Evolutionary conservation across 2,888 invertebrate species (phyloP).

Genomic region (Caenorhabditis sinica): DNA sequence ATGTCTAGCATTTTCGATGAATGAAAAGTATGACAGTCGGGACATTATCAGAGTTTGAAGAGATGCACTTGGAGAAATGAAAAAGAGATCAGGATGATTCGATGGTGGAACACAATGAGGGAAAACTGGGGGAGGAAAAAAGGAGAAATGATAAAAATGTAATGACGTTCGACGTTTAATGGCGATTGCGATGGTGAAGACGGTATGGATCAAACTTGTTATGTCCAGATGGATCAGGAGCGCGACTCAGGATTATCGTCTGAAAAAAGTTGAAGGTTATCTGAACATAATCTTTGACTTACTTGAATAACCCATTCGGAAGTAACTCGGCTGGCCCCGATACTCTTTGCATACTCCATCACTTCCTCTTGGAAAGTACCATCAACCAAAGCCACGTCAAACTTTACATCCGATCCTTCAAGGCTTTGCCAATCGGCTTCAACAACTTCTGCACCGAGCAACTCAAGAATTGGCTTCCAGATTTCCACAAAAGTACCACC

Average conservation of each 20-base stretch:
- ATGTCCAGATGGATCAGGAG: slow-evolving; percentile 31
- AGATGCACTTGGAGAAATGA: not conserved
- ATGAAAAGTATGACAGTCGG: not conserved
- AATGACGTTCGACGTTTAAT: not conserved
- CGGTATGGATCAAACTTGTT: slow-evolving; percentile 48
- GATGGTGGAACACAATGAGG: slow-evolving; percentile 11
- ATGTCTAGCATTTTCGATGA: too few species aligned
- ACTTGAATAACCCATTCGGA: slow-evolving; percentile 82
- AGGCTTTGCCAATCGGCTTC: slow-evolving; percentile 28
- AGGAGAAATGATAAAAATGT: not conserved
- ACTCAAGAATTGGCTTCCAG: slow-evolving; percentile 80
- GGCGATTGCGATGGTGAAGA: slow-evolving; percentile 33
- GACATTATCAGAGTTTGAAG: not conserved
- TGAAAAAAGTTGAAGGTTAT: slow-evolving; percentile 7
- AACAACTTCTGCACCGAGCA: slow-evolving; percentile 76
- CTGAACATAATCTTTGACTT: not conserved
- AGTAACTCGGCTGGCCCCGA: slow-evolving; percentile 64
- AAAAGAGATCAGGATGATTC: slow-evolving; percentile 16
- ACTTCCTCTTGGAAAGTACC: slow-evolving; percentile 80
- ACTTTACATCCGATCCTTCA: slow-evolving; percentile 34
- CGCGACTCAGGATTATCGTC: slow-evolving; percentile 47
- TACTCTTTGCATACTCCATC: slow-evolving; percentile 76
- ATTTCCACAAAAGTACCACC: slow-evolving; percentile 76
- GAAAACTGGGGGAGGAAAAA: not conserved
- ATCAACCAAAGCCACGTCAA: slow-evolving; percentile 84